Conservation (phyloP, 2,797 vertebrate genomes). For the Melanotaenia boesemani region DNA sequence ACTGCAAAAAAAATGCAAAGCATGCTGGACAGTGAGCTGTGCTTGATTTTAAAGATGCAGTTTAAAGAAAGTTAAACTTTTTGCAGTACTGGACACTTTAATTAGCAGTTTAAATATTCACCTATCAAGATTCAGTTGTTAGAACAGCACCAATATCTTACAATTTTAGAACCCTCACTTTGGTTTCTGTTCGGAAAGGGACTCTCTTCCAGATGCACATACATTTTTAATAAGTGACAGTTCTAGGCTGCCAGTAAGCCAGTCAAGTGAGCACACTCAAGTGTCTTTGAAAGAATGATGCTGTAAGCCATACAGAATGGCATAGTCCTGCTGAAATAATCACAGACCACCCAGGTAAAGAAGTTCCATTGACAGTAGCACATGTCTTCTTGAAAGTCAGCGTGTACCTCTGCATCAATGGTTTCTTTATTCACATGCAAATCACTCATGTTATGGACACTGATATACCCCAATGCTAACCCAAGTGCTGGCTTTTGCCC, state of each 20-base stretch:
- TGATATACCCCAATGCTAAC: too few species aligned
- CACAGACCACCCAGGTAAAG: too few species aligned
- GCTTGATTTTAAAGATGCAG: constrained; percentile 7
- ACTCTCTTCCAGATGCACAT: not conserved
- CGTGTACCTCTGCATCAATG: too few species aligned
- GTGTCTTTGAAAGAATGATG: not conserved
- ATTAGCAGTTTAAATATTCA: not conserved
- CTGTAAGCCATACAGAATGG: not conserved
- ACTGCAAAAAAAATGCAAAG: not conserved
- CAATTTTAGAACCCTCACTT: not conserved
- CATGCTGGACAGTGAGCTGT: constrained; percentile 11
- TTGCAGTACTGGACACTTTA: not conserved
- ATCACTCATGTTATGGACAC: too few species aligned
- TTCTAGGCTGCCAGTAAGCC: not conserved
- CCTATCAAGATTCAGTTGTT: not conserved
- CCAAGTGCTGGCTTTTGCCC: too few species aligned
- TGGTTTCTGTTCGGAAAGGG: too few species aligned
- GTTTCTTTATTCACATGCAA: too few species aligned
- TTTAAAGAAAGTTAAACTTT: not conserved
- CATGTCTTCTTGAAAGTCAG: too few species aligned
- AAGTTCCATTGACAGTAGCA: too few species aligned
- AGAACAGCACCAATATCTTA: not conserved
- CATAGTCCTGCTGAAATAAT: not conserved
- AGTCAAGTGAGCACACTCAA: not conserved
- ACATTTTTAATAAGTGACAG: not conserved